These are phyloP conservation scores for Amaurobius ferox DNA, from an alignment of 2,888 invertebrate species.

Conservation along the genomic window DNA sequence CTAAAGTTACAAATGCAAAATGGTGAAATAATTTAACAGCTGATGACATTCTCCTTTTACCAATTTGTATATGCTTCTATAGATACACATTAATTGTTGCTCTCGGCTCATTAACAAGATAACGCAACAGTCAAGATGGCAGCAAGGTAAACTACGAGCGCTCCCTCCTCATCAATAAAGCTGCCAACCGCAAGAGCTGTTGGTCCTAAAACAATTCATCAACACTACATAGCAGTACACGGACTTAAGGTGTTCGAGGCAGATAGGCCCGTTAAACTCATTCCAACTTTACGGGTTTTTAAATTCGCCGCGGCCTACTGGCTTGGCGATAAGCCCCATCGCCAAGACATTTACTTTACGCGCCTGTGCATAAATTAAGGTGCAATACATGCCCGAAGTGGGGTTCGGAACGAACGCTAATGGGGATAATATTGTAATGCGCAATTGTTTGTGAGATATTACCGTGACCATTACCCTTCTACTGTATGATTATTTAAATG, in stretches of 20 bases:
- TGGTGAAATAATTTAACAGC: too few relatives aligned
- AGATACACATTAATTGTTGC: too few relatives aligned
- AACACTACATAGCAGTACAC: background rate
- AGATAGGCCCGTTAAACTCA: background rate
- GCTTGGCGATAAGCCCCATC: slow-evolving; percentile 22
- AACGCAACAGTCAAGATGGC: too few relatives aligned
- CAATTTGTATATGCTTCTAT: too few relatives aligned
- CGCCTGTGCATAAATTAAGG: slow-evolving; percentile 52
- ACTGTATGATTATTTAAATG: slow-evolving; percentile 12
- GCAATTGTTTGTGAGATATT: slow-evolving; percentile 16
- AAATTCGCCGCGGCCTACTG: slow-evolving; percentile 1
- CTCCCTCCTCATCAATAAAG: background rate
- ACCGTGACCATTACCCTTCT: slow-evolving; percentile 5
- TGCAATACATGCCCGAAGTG: background rate
- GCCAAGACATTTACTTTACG: slow-evolving; percentile 53
- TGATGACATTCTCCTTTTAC: too few relatives aligned
- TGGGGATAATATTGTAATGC: slow-evolving; percentile 14
- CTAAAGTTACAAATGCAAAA: too few relatives aligned
- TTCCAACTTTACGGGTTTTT: slow-evolving; percentile 27
- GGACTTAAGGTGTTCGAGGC: slow-evolving; percentile 5
- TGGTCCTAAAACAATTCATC: background rate
- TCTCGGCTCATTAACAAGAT: too few relatives aligned
- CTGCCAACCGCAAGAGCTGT: background rate
- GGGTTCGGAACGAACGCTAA: background rate
- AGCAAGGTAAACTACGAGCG: background rate